phyloP scores from a whole-genome alignment of 2,888 invertebrate species.

The Pterostichus madidus region DNA sequence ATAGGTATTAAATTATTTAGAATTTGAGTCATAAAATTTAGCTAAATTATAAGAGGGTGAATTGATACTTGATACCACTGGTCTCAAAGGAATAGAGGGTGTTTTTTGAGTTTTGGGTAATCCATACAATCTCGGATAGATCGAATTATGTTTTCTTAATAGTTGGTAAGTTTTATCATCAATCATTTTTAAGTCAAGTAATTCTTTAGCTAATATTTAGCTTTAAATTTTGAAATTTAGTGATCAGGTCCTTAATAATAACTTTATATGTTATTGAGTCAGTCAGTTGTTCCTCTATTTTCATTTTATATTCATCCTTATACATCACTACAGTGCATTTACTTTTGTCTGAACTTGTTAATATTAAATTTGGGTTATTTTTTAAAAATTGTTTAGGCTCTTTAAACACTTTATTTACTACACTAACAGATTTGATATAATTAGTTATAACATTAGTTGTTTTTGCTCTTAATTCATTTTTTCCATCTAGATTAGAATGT shows the following conservation, averaged over 20 bases:
- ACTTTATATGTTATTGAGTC: not conserved
- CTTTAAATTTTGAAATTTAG: not conserved
- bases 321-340: not conserved
- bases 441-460: too few species aligned
- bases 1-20: slow-evolving; percentile 35
- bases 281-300: not conserved
- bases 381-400: not conserved
- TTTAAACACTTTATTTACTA: not conserved
- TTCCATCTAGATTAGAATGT: too few species aligned
- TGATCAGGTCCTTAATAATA: not conserved
- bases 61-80: slow-evolving; percentile 58
- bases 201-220: not conserved
- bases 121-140: not conserved
- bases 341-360: slow-evolving; percentile 4
- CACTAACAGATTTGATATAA: not conserved
- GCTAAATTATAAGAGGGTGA: slow-evolving; percentile 63
- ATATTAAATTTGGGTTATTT: not conserved
- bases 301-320: not conserved
- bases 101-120: not conserved
- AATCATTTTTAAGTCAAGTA: not conserved
- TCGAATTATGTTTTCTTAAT: not conserved
- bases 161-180: not conserved
- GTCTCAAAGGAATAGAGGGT: not conserved
- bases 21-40: slow-evolving; percentile 42
- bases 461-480: too few species aligned